phyloP scores from a whole-genome alignment of 2,888 invertebrate species.

The Abrostola tripartita region DNA sequence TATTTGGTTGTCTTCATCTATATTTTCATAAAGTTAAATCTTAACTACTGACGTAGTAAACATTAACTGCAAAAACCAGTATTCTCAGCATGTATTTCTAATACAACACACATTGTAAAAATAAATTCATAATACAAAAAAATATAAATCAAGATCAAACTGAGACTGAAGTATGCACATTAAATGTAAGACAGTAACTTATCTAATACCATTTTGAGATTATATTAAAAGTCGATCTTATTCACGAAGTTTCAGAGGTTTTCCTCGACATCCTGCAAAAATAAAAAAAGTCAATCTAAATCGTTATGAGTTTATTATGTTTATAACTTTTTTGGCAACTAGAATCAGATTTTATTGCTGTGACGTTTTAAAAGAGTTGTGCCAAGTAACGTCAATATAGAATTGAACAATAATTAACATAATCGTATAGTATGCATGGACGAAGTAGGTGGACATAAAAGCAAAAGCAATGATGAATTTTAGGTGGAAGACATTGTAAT shows the following conservation, averaged over 20 bases:
- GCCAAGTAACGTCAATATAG: too few relatives aligned
- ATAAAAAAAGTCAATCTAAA: constrained; percentile 16
- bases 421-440: neutral
- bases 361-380: too few relatives aligned
- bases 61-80: constrained; percentile 44
- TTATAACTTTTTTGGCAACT: neutral
- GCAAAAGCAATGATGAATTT: neutral
- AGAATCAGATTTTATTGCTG: constrained; percentile 3
- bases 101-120: constrained; percentile 55
- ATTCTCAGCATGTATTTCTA: constrained; percentile 47
- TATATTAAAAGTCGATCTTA: constrained; percentile 23
- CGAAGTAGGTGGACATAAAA: neutral
- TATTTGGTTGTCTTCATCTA: constrained; percentile 21
- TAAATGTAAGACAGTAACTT: constrained; percentile 28
- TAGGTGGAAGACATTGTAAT: too few relatives aligned
- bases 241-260: constrained; percentile 63
- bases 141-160: constrained; percentile 49
- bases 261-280: constrained; percentile 76
- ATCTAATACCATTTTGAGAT: constrained; percentile 45
- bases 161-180: constrained; percentile 41
- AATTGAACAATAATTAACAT: too few relatives aligned
- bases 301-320: neutral
- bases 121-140: constrained; percentile 44
- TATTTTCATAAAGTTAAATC: constrained; percentile 42
- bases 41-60: constrained; percentile 51